Base-by-base conservation (phyloP, 2,113 vertebrate genomes). In the Suricata suricatta region DNA sequence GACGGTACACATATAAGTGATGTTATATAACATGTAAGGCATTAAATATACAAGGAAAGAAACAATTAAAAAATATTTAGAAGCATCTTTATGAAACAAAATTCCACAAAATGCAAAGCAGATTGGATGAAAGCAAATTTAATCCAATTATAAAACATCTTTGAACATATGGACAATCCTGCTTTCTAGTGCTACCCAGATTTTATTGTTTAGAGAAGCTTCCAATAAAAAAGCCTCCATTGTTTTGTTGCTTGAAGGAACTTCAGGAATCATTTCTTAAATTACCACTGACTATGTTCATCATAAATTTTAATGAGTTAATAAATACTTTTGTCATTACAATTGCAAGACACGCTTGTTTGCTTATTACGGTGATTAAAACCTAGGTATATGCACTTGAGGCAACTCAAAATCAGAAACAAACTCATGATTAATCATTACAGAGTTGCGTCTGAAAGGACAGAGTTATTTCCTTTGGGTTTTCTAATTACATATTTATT, bases 231-330 rank as follows among this genome's bases (percentile, higher is more conserved):
- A 92, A 93, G 27, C 2, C 27, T 80, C n/a, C 79, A 19, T 23
- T 68, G 27, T 74, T 50, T 77, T 77, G 15, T 72, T 85, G 44
- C 71, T 68, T 95, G 50, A 87, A 88, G 17, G 17, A 77, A 5
- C 9, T 69, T 88, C 17, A 91, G 54, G 33, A 94, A 97, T 66
- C 4, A 88, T 76, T 97, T 91, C 71, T 63, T 95, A 92, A 94
- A 84, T 88, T 90, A 81, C 23, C 9, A 81, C 50, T 86, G 64
- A 95, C 41, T 88, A 23, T 41, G 35, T 83, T 47, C 29, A 81
- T 85, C 76, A 93, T 95, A 92, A 80, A 95, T 97, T 88, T 80
- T 96, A 95, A 97, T 94, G 25, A 96, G 76, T 76, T 66, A 96
- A 76, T 94, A 93, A 97, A 93, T 19, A 29, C 12, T 92, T 92